phyloP scores from a whole-genome alignment of 2,888 invertebrate species.

The Mimumesa dahlbomi region DNA sequence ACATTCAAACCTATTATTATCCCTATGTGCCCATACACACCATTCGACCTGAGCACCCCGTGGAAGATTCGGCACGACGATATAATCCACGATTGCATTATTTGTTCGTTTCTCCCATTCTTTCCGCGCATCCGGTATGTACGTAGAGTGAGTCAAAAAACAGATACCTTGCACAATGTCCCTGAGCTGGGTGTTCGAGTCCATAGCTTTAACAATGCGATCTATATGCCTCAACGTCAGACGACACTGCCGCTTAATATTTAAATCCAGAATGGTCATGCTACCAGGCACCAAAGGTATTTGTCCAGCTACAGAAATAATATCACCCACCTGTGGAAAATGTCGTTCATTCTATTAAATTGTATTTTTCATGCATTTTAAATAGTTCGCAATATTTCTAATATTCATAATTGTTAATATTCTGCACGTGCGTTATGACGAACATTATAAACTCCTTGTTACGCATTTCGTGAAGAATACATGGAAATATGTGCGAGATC shows the following conservation, averaged over 20 bases:
- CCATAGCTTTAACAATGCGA: conserved; percentile 90
- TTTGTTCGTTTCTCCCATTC: conserved; percentile 92
- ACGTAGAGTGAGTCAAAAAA: conserved; percentile 88
- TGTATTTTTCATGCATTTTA: neutral
- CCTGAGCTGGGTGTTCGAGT: conserved; percentile 88
- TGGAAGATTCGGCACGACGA: conserved; percentile 91
- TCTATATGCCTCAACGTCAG: conserved; percentile 91
- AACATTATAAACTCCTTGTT: too few relatives aligned
- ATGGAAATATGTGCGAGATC: neutral
- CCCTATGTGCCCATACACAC: conserved; percentile 95
- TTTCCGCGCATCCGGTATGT: conserved; percentile 88
- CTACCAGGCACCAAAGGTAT: conserved; percentile 93
- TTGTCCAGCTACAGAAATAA: conserved; percentile 94
- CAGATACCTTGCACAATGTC: conserved; percentile 94
- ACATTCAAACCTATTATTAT: conserved; percentile 94
- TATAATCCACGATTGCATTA: conserved; percentile 93
- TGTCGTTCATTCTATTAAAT: neutral
- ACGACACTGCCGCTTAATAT: conserved; percentile 90
- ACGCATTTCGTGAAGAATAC: neutral
- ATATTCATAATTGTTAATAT: too few relatives aligned
- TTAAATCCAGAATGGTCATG: conserved; percentile 88
- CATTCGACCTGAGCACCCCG: conserved; percentile 92
- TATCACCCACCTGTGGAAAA: conserved; percentile 87
- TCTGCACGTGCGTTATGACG: too few relatives aligned
- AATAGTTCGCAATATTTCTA: too few relatives aligned